Evolutionary conservation across 2,888 invertebrate species (phyloP).

Genomic region (Entomobrya proxima): DNA sequence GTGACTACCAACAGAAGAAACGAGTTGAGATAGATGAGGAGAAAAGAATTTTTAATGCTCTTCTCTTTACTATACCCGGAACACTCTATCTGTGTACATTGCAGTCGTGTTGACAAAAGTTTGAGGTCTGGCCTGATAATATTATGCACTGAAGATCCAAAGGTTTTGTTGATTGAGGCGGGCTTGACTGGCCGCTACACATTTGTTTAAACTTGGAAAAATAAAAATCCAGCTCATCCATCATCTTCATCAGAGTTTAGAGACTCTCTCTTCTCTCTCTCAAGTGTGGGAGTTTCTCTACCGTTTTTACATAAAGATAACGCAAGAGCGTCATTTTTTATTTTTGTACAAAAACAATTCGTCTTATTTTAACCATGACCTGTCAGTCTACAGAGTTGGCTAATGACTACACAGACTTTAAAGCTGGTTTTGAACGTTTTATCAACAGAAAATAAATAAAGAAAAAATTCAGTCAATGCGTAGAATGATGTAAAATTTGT

Average conservation of each 20-base stretch:
- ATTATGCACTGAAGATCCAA: neutral
- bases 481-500: neutral
- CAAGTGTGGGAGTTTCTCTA: neutral
- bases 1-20: too few relatives aligned
- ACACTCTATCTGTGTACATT: too few relatives aligned
- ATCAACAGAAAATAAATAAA: neutral
- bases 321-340: neutral
- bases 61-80: too few relatives aligned
- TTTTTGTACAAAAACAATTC: neutral
- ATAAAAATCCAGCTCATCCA: slow-evolving; percentile 2
- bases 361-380: slow-evolving; percentile 20
- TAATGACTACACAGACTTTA: neutral
- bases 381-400: slow-evolving; percentile 1
- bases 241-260: neutral
- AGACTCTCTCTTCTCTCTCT: too few relatives aligned
- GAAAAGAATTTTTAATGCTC: too few relatives aligned
- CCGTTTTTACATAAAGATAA: neutral
- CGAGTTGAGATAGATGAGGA: too few relatives aligned
- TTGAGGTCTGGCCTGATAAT: neutral
- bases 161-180: neutral
- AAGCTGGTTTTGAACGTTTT: neutral
- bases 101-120: neutral
- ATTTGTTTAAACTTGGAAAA: neutral
- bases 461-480: neutral
- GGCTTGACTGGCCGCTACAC: neutral